Percentiles rank a stretch among this genome's conserved stretches.
phyloP scores from a whole-genome alignment of 2,113 vertebrate species.

The Anarrhichthys ocellatus region DNA sequence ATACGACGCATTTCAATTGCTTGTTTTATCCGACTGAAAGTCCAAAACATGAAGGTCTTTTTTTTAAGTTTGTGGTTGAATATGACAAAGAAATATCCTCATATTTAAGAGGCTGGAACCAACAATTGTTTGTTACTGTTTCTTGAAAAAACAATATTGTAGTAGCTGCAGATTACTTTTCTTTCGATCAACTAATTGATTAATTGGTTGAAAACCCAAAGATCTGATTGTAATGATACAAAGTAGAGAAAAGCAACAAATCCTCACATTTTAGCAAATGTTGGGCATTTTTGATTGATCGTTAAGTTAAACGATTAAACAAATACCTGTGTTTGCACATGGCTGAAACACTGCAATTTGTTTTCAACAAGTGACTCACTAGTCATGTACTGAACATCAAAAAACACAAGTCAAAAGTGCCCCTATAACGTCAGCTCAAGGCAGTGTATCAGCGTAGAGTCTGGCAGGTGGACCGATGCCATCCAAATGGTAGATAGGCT shows the following conservation, averaged over 20 bases:
- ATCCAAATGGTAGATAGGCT: slow-evolving; percentile 53
- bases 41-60: not conserved
- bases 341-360: not conserved
- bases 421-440: not conserved
- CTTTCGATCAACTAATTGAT: not conserved
- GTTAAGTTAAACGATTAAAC: not conserved
- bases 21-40: not conserved
- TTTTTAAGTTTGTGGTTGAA: not conserved
- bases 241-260: not conserved
- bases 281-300: not conserved
- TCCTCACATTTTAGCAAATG: not conserved
- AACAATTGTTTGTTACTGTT: not conserved
- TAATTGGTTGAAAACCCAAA: not conserved
- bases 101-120: not conserved
- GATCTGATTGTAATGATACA: not conserved
- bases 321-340: not conserved
- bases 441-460: not conserved
- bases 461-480: slow-evolving; percentile 20
- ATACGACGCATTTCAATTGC: not conserved
- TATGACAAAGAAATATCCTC: not conserved
- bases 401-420: not conserved
- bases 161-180: not conserved
- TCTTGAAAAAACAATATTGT: not conserved
- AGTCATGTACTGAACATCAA: not conserved
- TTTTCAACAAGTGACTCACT: not conserved